A percentile compares a stretch with the other conserved stretches of the same genome.
phyloP scores from a whole-genome alignment of 2,113 vertebrate genomes.

The Grammomys surdaster region DNA sequence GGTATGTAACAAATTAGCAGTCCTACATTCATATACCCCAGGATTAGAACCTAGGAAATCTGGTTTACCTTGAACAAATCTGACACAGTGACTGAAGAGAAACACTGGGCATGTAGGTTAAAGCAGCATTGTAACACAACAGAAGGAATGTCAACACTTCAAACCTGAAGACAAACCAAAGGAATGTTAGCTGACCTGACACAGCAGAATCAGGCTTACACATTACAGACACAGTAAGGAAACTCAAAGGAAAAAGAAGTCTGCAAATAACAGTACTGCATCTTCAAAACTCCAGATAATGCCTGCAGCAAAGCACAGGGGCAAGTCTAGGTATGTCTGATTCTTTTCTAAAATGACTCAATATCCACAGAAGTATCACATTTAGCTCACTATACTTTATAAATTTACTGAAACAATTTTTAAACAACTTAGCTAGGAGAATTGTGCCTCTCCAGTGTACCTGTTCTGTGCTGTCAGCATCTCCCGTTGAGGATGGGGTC shows the following conservation, averaged over 20 bases:
- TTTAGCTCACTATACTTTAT: not conserved
- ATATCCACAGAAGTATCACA: not conserved
- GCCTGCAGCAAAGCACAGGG: not conserved
- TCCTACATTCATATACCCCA: constrained; percentile 36
- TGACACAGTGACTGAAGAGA: constrained; percentile 98
- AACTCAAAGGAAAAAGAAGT: constrained; percentile 42
- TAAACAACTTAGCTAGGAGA: not conserved
- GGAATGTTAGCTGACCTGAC: constrained; percentile 49
- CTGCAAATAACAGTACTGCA: constrained; percentile 38
- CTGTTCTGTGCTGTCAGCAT: constrained; percentile 98
- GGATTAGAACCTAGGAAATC: constrained; percentile 57
- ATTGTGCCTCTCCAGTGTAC: constrained; percentile 82
- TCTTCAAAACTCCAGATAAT: constrained; percentile 50
- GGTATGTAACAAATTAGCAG: constrained; percentile 26
- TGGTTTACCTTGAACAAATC: constrained; percentile 95
- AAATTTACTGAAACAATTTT: constrained; percentile 32
- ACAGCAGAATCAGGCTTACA: not conserved
- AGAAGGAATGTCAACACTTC: constrained; percentile 98
- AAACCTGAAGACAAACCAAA: constrained; percentile 90
- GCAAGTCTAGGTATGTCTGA: constrained; percentile 30
- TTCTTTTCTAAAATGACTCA: constrained; percentile 53
- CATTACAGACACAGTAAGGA: constrained; percentile 42
- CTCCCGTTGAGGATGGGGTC: constrained; percentile 97
- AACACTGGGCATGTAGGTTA: constrained; percentile 94
- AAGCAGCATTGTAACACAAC: constrained; percentile 96